Percentiles rank a stretch among this genome's conserved stretches.
Evolutionary conservation across 2,797 vertebrate genomes (phyloP).

Genomic region (Acanthurus leucopareius): DNA sequence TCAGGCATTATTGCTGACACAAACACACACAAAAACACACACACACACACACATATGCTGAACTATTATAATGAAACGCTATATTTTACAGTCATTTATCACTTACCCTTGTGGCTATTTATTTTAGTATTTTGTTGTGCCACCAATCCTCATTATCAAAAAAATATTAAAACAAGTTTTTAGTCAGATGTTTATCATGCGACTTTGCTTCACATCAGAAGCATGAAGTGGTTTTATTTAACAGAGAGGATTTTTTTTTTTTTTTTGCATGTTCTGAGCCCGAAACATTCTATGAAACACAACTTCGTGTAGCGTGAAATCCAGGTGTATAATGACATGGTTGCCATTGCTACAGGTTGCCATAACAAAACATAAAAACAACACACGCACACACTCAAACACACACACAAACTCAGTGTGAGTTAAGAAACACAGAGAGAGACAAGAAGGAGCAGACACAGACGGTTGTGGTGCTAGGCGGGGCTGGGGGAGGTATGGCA

Average conservation of each 20-base stretch:
- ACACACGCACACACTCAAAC: conserved; percentile 16
- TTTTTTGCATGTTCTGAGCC: conserved; percentile 12
- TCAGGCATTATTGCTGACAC: conserved; percentile 46
- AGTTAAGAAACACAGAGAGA: neutral
- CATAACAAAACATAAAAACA: conserved; percentile 17
- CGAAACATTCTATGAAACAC: neutral
- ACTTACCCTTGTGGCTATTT: conserved; percentile 46
- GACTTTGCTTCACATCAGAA: neutral
- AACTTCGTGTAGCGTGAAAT: neutral
- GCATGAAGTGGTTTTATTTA: conserved; percentile 28
- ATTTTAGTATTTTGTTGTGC: conserved; percentile 42
- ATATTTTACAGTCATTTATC: conserved; percentile 44
- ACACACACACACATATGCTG: conserved; percentile 18
- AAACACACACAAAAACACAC: conserved; percentile 24
- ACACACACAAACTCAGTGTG: neutral
- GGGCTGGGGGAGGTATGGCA: conserved; percentile 42
- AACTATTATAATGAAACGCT: conserved; percentile 47
- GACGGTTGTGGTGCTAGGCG: conserved; percentile 30
- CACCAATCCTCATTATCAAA: conserved; percentile 10
- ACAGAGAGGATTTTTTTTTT: neutral
- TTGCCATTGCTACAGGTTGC: conserved; percentile 30
- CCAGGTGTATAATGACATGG: conserved; percentile 5
- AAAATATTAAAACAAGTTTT: conserved; percentile 39
- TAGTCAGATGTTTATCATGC: conserved; percentile 21
- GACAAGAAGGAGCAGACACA: conserved; percentile 12